These are phyloP conservation scores for Hydropsyche betteni DNA, from an alignment of 2,888 invertebrate species.

Conservation along the genomic window DNA sequence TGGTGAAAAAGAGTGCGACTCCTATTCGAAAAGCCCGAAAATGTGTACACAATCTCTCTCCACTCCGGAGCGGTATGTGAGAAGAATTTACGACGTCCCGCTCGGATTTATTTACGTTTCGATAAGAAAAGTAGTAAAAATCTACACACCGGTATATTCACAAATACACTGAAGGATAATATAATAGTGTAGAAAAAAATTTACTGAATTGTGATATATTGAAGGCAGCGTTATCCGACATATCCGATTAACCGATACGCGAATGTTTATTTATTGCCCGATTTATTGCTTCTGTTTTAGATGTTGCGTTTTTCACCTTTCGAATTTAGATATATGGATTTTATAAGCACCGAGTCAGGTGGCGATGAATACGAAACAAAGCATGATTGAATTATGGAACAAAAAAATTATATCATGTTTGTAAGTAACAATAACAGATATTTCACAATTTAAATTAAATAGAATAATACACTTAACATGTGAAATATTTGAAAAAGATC, in stretches of 20 bases:
- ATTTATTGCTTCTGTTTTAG: constrained; percentile 23
- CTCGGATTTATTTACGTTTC: constrained; percentile 39
- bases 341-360: too few relatives aligned
- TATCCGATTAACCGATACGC: constrained; percentile 11
- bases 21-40: too few relatives aligned
- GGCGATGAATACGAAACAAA: too few relatives aligned
- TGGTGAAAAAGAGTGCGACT: too few relatives aligned
- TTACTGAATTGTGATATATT: neutral
- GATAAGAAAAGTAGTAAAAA: constrained; percentile 35
- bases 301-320: neutral
- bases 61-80: neutral
- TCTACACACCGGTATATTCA: neutral
- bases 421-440: too few relatives aligned
- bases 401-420: too few relatives aligned
- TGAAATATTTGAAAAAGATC: neutral
- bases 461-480: too few relatives aligned
- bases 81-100: constrained; percentile 32
- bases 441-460: too few relatives aligned
- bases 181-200: constrained; percentile 2
- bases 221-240: neutral
- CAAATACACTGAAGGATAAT: neutral
- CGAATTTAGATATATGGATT: too few relatives aligned
- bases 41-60: too few relatives aligned
- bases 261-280: constrained; percentile 21
- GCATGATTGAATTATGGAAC: too few relatives aligned